phyloP scores from a whole-genome alignment of 2,113 vertebrate species.

The Grus americana region DNA sequence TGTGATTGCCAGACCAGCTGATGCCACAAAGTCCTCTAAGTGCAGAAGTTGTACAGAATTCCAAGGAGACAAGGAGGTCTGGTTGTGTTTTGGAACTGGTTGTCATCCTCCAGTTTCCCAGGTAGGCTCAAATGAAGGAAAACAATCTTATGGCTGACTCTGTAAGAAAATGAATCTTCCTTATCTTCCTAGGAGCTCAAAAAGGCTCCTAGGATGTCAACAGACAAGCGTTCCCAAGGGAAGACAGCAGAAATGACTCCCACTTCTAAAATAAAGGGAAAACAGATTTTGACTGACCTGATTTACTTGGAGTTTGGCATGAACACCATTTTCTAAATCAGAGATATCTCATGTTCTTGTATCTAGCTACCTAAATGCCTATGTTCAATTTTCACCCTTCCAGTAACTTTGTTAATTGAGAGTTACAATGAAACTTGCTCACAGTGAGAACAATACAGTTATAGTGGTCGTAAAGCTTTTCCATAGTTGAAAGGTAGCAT shows the following conservation, averaged over 20 bases:
- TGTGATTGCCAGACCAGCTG: neutral
- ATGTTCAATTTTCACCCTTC: neutral
- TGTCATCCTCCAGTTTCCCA: neutral
- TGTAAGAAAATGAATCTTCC: neutral
- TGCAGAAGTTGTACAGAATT: neutral
- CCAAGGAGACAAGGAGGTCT: neutral
- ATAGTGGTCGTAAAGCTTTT: neutral
- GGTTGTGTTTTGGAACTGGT: neutral
- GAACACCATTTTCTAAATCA: neutral
- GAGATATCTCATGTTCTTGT: neutral
- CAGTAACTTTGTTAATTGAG: neutral
- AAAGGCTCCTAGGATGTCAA: neutral
- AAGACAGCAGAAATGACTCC: neutral
- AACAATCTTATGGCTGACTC: neutral
- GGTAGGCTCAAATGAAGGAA: neutral
- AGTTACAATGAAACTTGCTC: neutral
- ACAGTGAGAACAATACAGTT: neutral
- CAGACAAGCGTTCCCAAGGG: neutral
- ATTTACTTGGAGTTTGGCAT: neutral
- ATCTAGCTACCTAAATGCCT: neutral
- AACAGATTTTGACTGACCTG: neutral
- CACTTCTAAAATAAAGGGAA: neutral
- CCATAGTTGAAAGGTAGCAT: neutral
- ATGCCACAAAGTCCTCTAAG: neutral
- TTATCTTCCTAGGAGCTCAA: neutral